A percentile compares a stretch with the other conserved stretches of the same genome.
Evolutionary conservation across 1,140 invertebrate genomes (phyloP).

Genomic region (Heliconius eleuchia): DNA sequence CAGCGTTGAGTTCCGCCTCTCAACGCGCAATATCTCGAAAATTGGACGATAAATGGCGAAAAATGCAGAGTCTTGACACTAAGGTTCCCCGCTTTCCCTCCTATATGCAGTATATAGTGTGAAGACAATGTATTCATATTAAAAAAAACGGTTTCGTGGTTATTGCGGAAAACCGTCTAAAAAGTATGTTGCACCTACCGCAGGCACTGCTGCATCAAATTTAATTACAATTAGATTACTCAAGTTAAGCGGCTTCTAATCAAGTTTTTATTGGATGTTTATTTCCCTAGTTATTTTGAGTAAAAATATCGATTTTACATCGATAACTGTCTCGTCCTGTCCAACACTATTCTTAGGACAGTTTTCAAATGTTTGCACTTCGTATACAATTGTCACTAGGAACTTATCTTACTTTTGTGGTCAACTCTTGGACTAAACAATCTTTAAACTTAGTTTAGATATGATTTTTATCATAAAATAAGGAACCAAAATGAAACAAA

Average conservation of each 20-base stretch:
- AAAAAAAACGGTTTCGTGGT: too few species aligned
- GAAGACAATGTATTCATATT: too few species aligned
- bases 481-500: too few species aligned
- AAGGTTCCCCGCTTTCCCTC: not conserved
- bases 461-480: not conserved
- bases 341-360: not conserved
- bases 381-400: not conserved
- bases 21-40: not conserved
- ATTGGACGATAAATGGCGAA: not conserved
- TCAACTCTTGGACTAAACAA: not conserved
- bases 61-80: not conserved
- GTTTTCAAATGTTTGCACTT: not conserved
- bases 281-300: too few species aligned
- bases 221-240: too few species aligned
- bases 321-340: not conserved
- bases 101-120: too few species aligned
- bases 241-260: too few species aligned
- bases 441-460: not conserved
- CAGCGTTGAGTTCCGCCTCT: not conserved
- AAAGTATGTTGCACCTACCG: too few species aligned
- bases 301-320: not conserved
- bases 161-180: too few species aligned
- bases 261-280: too few species aligned
- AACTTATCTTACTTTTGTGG: not conserved
- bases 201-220: too few species aligned